Evolutionary conservation across 2,888 invertebrate species (phyloP), one percentile per base, ranked within the genome.

Genomic region (Erannis defoliaria): DNA sequence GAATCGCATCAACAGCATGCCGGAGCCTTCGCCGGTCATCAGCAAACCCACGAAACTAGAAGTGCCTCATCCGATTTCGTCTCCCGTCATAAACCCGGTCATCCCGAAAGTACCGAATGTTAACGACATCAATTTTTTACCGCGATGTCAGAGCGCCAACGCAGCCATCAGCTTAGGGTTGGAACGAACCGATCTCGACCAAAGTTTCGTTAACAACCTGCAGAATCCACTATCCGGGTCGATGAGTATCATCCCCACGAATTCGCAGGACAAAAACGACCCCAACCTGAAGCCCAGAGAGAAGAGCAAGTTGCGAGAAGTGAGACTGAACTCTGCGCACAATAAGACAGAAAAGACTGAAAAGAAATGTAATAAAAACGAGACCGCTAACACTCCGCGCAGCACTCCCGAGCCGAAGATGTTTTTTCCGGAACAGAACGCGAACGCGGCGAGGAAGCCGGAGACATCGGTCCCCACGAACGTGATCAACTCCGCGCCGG

Each of bases 31-130:
- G 1, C 86, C 90, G 19, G 85, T 88, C 1, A 84, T 90, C 16
- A 89, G 88, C 63, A 71, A 71, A 42, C 80, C 86, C 0, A 89
- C 90, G 0, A 93, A 93, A 73, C 66, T 93, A 56, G 93, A 93
- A 82, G 90, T 93, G 29, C 93, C 93, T 21, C 89, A 91, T 73
- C 93, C 93, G 0, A 93, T 93, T 58, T 88, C 93, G 0, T 93
- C 93, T 0, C 93, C 93, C 2, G 90, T 91, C 12, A 89, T 93
- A 57, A 93, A 84, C 64, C 90, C 92, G 31, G 90, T 89, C 0
- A 89, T 92, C 71, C 90, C 92, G 0, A 92, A 93, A 80, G 83
- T 89, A 16, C 88, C 92, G 2, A 89, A 88, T 66, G 88, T 89
- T 2, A 82, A 85, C 0, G 92, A 93, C 50, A 83, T 87, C 0